phyloP scores from a whole-genome alignment of 2,797 vertebrate genomes.

The Mormyrops attenuatus region DNA sequence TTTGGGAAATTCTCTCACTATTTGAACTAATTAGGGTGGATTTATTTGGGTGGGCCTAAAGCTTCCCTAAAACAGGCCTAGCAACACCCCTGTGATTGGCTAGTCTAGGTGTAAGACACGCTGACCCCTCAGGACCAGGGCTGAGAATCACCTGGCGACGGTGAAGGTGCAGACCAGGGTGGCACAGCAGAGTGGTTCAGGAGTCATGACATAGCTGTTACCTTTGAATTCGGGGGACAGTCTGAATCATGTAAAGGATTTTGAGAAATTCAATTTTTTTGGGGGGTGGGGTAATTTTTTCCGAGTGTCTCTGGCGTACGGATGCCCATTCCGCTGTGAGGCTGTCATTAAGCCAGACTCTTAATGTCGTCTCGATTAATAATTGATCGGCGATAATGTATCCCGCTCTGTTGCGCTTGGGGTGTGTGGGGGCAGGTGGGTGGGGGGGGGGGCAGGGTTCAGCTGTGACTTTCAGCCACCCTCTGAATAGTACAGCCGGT shows the following conservation, averaged over 20 bases:
- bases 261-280: background rate
- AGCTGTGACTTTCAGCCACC: background rate
- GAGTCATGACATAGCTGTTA: background rate
- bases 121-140: background rate
- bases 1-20: background rate
- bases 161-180: background rate
- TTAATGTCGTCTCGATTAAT: slow-evolving; percentile 8
- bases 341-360: background rate
- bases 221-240: background rate
- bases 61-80: background rate
- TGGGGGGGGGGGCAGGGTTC: too few relatives aligned
- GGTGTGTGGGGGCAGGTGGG: background rate
- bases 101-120: background rate
- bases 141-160: background rate
- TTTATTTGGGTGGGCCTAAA: background rate
- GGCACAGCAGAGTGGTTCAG: background rate
- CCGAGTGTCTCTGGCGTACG: background rate
- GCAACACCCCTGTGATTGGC: background rate
- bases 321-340: background rate
- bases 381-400: slow-evolving; percentile 21
- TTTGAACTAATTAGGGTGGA: background rate
- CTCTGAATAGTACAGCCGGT: background rate
- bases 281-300: background rate
- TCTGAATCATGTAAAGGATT: background rate
- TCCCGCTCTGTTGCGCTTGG: background rate